phyloP scores from a whole-genome alignment of 1,140 invertebrate genomes.

The Drosophila murphyi region DNA sequence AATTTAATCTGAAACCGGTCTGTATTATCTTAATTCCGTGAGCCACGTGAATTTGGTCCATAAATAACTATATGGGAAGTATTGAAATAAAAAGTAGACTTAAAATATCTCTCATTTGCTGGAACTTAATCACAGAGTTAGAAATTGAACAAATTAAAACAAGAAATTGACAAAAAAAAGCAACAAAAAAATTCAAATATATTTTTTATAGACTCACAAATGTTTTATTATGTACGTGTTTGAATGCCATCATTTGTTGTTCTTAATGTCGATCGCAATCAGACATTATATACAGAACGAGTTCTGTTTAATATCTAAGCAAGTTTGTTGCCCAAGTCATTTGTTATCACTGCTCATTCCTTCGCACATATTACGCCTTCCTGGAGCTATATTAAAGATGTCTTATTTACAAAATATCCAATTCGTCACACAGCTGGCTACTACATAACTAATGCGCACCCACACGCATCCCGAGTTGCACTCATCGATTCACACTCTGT shows the following conservation, averaged over 20 bases:
- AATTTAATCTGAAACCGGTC: conserved; percentile 6
- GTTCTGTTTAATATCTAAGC: conserved; percentile 10
- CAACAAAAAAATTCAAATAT: not conserved
- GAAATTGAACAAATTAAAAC: no score
- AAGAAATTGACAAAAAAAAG: no score
- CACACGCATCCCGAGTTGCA: conserved; percentile 39
- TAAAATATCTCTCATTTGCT: no score
- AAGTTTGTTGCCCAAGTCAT: conserved; percentile 45
- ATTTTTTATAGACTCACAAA: not conserved
- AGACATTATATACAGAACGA: conserved; percentile 11
- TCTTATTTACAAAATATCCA: conserved; percentile 64
- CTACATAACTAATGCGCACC: conserved; percentile 39
- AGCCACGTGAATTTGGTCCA: no score
- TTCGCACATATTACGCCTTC: conserved; percentile 8
- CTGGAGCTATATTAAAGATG: conserved; percentile 33
- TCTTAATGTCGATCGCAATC: not conserved
- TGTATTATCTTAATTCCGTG: conserved; percentile 15
- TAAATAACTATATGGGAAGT: no score
- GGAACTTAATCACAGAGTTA: no score
- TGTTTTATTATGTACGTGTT: no score
- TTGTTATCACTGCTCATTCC: conserved; percentile 9
- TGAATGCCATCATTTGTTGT: not conserved
- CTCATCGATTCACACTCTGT: conserved; percentile 65
- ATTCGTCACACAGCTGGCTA: conserved; percentile 72
- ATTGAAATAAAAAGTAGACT: no score